These are phyloP conservation scores for Myotis davidii DNA, from an alignment of 2,113 vertebrate genomes.

Conservation along the genomic window DNA sequence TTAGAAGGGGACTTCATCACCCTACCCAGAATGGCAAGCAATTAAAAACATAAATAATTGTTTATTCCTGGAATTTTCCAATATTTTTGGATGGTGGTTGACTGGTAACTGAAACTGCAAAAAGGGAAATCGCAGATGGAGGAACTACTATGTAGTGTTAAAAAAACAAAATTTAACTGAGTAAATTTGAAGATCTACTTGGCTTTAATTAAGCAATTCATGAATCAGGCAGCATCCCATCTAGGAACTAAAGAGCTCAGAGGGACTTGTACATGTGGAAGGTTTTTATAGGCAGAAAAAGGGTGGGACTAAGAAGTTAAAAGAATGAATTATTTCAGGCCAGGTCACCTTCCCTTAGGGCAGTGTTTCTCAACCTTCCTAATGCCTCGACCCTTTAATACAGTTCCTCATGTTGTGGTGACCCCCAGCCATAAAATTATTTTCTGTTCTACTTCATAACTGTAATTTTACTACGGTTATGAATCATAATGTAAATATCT, in stretches of 20 bases:
- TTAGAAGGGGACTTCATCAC: neutral
- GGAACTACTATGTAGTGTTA: neutral
- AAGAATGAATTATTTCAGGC: neutral
- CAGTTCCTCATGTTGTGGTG: too few species aligned
- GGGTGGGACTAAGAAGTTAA: neutral
- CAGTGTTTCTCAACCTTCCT: too few species aligned
- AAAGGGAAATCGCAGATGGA: neutral
- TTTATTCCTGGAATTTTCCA: neutral
- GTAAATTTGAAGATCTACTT: neutral
- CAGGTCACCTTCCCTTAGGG: neutral
- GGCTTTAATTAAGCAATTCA: neutral
- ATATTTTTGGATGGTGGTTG: neutral
- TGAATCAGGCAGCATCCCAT: neutral
- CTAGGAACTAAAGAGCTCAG: neutral
- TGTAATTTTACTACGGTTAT: too few species aligned
- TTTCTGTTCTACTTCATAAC: too few species aligned
- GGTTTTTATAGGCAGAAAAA: neutral
- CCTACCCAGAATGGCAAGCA: neutral
- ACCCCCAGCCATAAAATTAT: too few species aligned
- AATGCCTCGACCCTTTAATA: too few species aligned
- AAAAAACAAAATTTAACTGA: neutral
- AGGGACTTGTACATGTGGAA: neutral
- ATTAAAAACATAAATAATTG: neutral
- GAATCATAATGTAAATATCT: too few species aligned
- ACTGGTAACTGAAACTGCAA: neutral